phyloP scores from a whole-genome alignment of 2,888 invertebrate species.

The Diachrysia chrysitis region DNA sequence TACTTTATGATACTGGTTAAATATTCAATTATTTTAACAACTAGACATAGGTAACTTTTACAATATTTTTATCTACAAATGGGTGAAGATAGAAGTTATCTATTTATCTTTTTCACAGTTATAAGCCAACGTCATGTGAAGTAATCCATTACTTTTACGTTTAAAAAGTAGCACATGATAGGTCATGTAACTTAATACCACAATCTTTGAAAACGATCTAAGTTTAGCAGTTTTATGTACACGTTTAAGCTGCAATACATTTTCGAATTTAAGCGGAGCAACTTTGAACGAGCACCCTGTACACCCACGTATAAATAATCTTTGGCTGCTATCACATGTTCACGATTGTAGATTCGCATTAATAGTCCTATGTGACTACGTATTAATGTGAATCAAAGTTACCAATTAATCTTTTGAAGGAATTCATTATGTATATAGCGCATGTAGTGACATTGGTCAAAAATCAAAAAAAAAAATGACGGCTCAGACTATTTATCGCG shows the following conservation, averaged over 20 bases:
- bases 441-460: too few species aligned
- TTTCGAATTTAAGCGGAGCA: background rate
- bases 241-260: background rate
- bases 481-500: too few species aligned
- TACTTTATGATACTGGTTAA: slow-evolving; percentile 20
- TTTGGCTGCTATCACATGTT: background rate
- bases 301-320: background rate
- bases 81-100: background rate
- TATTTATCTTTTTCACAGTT: slow-evolving; percentile 17
- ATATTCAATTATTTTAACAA: slow-evolving; percentile 16
- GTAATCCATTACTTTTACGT: slow-evolving; percentile 15
- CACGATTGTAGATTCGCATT: background rate
- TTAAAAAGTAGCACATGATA: background rate
- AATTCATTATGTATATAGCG: too few species aligned
- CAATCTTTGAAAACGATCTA: slow-evolving; percentile 11
- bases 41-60: slow-evolving; percentile 10
- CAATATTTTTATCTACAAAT: background rate
- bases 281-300: background rate
- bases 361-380: background rate
- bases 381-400: too few species aligned
- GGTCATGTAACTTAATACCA: slow-evolving; percentile 14
- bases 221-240: background rate
- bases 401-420: too few species aligned
- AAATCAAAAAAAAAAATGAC: too few species aligned
- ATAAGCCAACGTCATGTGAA: background rate